Base-by-base conservation (phyloP, 2,797 vertebrate species). In the Myotis vivesi region DNA sequence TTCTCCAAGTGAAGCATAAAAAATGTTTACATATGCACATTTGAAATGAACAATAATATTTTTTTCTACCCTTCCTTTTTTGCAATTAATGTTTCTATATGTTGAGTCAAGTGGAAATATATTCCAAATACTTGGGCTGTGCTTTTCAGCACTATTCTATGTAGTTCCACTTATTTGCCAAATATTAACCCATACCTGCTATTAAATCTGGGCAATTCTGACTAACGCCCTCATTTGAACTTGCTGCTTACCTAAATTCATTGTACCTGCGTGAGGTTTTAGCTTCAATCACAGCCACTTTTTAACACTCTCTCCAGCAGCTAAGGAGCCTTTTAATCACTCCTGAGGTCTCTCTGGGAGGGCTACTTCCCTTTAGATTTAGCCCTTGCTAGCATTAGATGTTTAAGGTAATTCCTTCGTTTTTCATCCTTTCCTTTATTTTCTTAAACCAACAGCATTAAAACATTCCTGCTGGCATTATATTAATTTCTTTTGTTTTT, bases 241-340 rank as follows among this genome's bases (percentile, higher is more conserved):
- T 97, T 97, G 82, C 93, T 97, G 49, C 97, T 98, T 97, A 94
- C 84, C 97, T 98, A 96, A 97, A 96, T 98, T 97, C 96, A 51
- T 89, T 93, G 76, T 79, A 92, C 90, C 90, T 71, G 41, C 62
- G 77, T 95, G 93, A 97, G 87, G 89, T 94, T 97, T 97, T 95
- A 91, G 87, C 94, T 98, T 96, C 94, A 81, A 7, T 80, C 93
- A 84, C 91, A 87, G 89, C 81, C 87, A 95, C 87, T 97, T 97
- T 86, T 97, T 97, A 81, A 94, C 87, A 80, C 89, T 96, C 95
- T 96, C 87, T 92, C 91, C 96, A 87, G 83, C 93, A 96, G 91
- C 92, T 97, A 95, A 97, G 89, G 72, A 97, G 92, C 92, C 92
- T 81, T 97, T 97, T 95, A 93, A 95, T 97, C 92, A 85, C 94